Base-by-base conservation (phyloP, 2,888 invertebrate species). In the Melinaea marsaeus region DNA sequence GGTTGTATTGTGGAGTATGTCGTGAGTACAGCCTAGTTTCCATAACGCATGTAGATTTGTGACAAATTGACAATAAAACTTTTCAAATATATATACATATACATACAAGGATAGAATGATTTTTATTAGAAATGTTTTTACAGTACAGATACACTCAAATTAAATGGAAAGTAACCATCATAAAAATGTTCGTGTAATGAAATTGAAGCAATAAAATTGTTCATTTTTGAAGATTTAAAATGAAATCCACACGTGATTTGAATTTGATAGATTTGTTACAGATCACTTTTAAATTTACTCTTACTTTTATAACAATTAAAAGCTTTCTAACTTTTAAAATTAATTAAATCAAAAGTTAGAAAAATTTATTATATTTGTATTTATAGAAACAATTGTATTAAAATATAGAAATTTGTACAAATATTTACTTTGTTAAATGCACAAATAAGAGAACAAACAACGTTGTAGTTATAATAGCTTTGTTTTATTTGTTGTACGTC, bases 251-350 rank as follows among this genome's bases (percentile, higher is more conserved):
- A 61, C n/a, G 58, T 61, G 46, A 62, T 60, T 55, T 64, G 48
- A 54, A 57, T 51, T 64, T 58, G 63, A 66, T 66, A 47, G 57
- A 58, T 55, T 37, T 68, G 62, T 66, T 66, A 62, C 62, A 68
- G 57, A 13, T 42, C 51, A 56, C 54, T 58, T 55, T 56, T 22
- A 45, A 55, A 55, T 56, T 64, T 54, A 68, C 68, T 69, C 64
- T 69, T 64, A 68, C 69, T 69, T 69, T 66, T 62, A 32, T 11
- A 51, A 32, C 51, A 51, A 51, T 51, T 51, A 51, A 9, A 5
- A 9, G 11, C 32, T 51, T 51, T 51, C 51, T 51, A 51, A 4
- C 22, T 7, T 32, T 51, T 9, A n/a, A 48, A 48, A 48, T 22
- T n/a, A n/a, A n/a, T 48, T 4, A 13, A 48, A 22, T 48, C 5